These are phyloP conservation scores for Ricordea florida DNA, from an alignment of 92 coral and sea anemone genomes.

Conservation along the genomic window DNA sequence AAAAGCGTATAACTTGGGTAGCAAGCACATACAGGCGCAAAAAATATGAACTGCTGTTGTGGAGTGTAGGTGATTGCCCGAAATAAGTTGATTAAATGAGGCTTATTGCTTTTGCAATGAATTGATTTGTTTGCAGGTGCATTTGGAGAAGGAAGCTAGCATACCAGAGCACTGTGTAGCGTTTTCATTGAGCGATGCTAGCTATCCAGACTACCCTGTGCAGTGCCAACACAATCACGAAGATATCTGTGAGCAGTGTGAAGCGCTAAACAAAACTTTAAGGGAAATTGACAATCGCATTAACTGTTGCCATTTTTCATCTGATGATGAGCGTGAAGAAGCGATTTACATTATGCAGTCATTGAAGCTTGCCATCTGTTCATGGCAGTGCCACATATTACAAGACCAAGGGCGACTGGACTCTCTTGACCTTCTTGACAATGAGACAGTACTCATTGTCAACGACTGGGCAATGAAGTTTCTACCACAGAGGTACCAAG, in stretches of 20 bases:
- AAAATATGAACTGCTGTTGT: neutral
- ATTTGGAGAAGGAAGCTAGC: neutral
- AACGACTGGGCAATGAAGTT: constrained; percentile 67
- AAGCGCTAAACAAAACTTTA: neutral
- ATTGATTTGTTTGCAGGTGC: constrained; percentile 9
- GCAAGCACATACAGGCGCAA: too few species aligned
- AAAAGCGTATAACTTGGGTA: too few species aligned
- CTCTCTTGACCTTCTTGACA: constrained; percentile 9
- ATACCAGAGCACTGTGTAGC: constrained; percentile 38
- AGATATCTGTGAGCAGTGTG: constrained; percentile 25
- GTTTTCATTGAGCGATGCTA: constrained; percentile 32
- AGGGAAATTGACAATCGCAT: neutral
- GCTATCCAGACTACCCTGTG: constrained; percentile 1
- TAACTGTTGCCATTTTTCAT: neutral
- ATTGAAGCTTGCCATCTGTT: constrained; percentile 31
- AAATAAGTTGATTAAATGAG: neutral
- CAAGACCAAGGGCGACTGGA: constrained; percentile 48
- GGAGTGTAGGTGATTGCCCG: neutral
- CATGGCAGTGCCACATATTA: constrained; percentile 40
- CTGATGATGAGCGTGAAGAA: constrained; percentile 45
- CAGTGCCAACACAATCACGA: constrained; percentile 17
- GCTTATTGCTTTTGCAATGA: neutral
- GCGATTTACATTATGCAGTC: constrained; percentile 14
- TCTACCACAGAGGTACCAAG: constrained; percentile 42
- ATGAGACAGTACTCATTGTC: constrained; percentile 18